Evolutionary conservation across 2,888 invertebrate genomes (phyloP), one percentile per base, ranked within the genome.

Genomic region (Fabriciana adippe): DNA sequence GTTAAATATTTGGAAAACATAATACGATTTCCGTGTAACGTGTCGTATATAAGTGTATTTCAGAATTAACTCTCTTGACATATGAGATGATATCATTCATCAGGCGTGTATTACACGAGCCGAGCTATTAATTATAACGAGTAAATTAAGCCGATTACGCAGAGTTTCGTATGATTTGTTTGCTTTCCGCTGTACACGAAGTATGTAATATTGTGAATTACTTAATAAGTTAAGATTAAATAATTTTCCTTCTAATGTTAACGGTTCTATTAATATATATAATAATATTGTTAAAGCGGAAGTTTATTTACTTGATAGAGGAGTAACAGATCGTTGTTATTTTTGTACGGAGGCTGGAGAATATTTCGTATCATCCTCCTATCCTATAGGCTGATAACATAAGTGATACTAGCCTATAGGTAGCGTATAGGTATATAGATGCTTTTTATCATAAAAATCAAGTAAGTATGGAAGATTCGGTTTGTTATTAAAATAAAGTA

Each of bases 71-170:
- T 59, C 59, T 35, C 64, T 54, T 64, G 64, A 68, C 64, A 68
- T 64, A 64, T 41, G 64, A 68, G 64, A 68, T 68, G 68, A 59
- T 64, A 68, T 68, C 59, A 68, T 68, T 68, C 65, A 60, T 51
- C 61, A 55, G 50, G 35, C 59, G 54, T 50, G 55, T 65, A 79
- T 78, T 74, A 76, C 78, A 72, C 68, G 70, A 72, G 65, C 55
- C 69, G 60, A 66, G 66, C 74, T 71, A 80, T 83, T 79, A 79
- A 79, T 82, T 79, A 81, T 73, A 74, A 73, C 64, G 71, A 79
- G 76, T 79, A 75, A 78, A 81, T 82, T 79, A 80, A 78, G 77
- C 77, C 75, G 75, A 80, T 82, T 79, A 79, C 76, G 67, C 57
- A 35, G 64, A 68, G 60, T 68, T 56, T 60, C 64, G 55, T 60